phyloP scores from a whole-genome alignment of 37 sponge, comb jelly and placozoan species.

The Oopsacas minuta region DNA sequence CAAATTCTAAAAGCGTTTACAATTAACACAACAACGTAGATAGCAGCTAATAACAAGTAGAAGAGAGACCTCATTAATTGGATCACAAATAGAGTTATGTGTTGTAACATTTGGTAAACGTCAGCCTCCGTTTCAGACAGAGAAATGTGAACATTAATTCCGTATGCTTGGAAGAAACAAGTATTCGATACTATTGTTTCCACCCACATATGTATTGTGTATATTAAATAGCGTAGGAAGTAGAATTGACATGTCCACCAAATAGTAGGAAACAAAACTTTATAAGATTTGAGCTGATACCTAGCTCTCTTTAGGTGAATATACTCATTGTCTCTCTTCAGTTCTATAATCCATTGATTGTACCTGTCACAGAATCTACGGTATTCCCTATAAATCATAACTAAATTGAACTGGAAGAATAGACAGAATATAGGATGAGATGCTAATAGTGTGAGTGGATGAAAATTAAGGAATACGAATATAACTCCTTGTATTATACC shows the following conservation, averaged over 20 bases:
- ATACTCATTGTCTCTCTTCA: not conserved
- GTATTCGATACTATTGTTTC: not conserved
- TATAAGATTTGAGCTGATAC: not conserved
- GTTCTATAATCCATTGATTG: not conserved
- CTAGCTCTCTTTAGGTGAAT: not conserved
- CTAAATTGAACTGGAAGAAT: not conserved
- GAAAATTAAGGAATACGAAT: not conserved
- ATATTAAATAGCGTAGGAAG: not conserved
- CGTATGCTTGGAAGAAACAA: not conserved
- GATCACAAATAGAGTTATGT: not conserved
- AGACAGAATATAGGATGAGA: not conserved
- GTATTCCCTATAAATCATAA: not conserved
- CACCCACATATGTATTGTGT: not conserved
- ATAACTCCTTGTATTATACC: not conserved
- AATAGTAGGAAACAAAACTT: not conserved
- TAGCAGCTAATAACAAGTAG: not conserved
- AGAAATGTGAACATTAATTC: not conserved
- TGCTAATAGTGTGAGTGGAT: not conserved
- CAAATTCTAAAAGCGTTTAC: not conserved
- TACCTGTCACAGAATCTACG: not conserved
- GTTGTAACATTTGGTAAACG: not conserved
- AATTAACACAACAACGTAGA: not conserved
- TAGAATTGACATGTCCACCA: not conserved
- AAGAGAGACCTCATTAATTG: not conserved
- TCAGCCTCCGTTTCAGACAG: not conserved